Evolutionary conservation across 2,888 invertebrate genomes (phyloP), one percentile per base, ranked within the genome.

Genomic region (Caenorhabditis panamensis): DNA sequence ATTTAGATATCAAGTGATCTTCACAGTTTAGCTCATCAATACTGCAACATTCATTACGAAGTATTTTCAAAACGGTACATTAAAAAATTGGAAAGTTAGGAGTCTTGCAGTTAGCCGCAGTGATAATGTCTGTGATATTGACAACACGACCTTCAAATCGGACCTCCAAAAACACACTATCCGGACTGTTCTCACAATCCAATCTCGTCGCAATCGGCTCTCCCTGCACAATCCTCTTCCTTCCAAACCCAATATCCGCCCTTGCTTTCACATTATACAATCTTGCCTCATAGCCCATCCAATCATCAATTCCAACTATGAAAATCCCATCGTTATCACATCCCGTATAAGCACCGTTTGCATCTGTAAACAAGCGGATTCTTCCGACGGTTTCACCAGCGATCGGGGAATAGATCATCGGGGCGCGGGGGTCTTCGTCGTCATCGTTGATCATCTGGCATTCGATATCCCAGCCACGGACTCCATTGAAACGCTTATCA

Each of bases 281-380:
- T 24, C 88, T 82, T 0, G 86, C 90, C 59, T 88, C 87, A 81
- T 87, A 90, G 44, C 88, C 89, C 56, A 85, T 82, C 90, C 91
- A 91, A n/a, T 85, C 83, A 18, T 89, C 90, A 1, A 85, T 84
- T 56, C 91, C 91, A 28, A 84, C 82, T 51, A 91, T 88, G 79
- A 91, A 91, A 20, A 91, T 63, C 18, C 86, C 91, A 59, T 91
- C 91, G 73, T 91, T 91, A 28, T 88, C 85, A 73, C 91, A 91
- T 28, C 90, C 90, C 18, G 80, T 79, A 51, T 90, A 90, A 18
- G 72, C 84, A 2, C 76, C 80, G 54, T 86, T 85, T 11, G 73
- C 54, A 62, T 88, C 85, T 16, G 79, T 77, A 28, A 62, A 61
- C 18, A 90, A 61, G 6, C 90, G 86, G 24, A 89, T 80, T 22